phyloP scores from a whole-genome alignment of 2,797 vertebrate genomes.

The Brachyrhaphis roseni region DNA sequence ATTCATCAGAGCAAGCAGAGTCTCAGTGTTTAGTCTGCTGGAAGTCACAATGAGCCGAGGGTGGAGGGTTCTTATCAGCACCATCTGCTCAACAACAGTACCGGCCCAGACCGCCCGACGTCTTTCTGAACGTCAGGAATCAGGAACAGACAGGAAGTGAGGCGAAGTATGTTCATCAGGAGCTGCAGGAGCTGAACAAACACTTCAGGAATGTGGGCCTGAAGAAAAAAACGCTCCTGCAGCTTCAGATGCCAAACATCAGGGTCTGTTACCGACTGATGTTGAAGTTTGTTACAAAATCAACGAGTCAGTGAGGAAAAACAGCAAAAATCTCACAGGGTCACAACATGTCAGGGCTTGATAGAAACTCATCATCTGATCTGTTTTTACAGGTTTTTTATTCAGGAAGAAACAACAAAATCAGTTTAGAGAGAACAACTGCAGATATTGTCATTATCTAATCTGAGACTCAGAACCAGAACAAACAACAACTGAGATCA shows the following conservation, averaged over 20 bases:
- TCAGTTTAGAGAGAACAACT: not conserved
- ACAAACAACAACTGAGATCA: not conserved
- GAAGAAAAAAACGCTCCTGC: not conserved
- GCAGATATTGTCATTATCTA: not conserved
- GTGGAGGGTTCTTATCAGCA: conserved; percentile 9
- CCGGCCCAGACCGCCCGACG: conserved; percentile 15
- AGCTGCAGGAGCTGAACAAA: conserved; percentile 10
- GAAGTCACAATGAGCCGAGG: not conserved
- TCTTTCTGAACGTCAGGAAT: not conserved
- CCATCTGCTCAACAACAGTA: conserved; percentile 9
- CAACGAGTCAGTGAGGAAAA: not conserved
- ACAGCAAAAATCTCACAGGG: not conserved
- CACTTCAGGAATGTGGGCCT: not conserved
- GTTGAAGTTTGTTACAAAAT: not conserved
- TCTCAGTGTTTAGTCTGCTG: conserved; percentile 20
- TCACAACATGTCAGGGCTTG: not conserved
- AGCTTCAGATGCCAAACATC: not conserved
- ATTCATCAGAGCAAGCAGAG: not conserved
- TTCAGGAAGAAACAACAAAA: not conserved
- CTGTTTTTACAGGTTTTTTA: not conserved
- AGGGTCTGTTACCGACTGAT: not conserved
- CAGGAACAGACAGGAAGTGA: not conserved
- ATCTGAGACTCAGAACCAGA: not conserved
- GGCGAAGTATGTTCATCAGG: not conserved
- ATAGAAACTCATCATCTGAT: not conserved